Evolutionary conservation across 1,140 invertebrate species (phyloP).

Genomic region (Drosophila nikananu): DNA sequence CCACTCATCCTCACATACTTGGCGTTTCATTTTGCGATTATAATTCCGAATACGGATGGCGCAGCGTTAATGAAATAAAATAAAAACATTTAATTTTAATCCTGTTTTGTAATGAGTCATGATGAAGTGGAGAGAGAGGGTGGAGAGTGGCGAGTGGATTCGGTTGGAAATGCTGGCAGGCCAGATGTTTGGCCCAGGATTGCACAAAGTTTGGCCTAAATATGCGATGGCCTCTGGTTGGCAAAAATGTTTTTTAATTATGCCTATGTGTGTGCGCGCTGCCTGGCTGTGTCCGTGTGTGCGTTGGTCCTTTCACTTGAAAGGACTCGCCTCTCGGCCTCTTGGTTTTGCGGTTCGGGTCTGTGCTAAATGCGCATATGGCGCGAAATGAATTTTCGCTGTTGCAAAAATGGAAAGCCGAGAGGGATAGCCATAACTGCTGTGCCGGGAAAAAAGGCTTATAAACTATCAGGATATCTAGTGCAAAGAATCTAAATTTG

Average conservation of each 20-base stretch:
- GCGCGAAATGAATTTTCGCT: slow-evolving; percentile 76
- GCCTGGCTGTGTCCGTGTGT: slow-evolving; percentile 25
- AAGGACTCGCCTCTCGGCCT: slow-evolving; percentile 47
- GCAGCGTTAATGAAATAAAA: slow-evolving; percentile 63
- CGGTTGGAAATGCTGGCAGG: background rate
- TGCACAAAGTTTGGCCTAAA: slow-evolving; percentile 68
- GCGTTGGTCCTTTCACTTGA: slow-evolving; percentile 59
- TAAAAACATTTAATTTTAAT: slow-evolving; percentile 76
- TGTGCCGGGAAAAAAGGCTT: background rate
- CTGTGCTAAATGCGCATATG: slow-evolving; percentile 79
- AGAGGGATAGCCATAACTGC: slow-evolving; percentile 1
- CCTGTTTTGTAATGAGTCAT: slow-evolving; percentile 62
- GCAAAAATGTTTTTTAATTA: slow-evolving; percentile 76
- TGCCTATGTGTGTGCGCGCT: slow-evolving; percentile 42
- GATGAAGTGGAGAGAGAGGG: slow-evolving; percentile 9
- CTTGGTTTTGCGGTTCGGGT: slow-evolving; percentile 60
- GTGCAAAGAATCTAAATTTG: background rate
- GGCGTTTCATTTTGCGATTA: slow-evolving; percentile 65
- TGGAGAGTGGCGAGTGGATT: too few relatives aligned
- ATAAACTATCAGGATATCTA: background rate
- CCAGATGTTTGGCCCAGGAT: slow-evolving; percentile 9
- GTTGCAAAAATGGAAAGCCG: slow-evolving; percentile 42
- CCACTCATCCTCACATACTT: slow-evolving; percentile 45
- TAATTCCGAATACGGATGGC: slow-evolving; percentile 43
- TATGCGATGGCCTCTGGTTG: slow-evolving; percentile 42